Evolutionary conservation across 2,113 vertebrate species (phyloP).

Genomic region (Urocitellus parryii): DNA sequence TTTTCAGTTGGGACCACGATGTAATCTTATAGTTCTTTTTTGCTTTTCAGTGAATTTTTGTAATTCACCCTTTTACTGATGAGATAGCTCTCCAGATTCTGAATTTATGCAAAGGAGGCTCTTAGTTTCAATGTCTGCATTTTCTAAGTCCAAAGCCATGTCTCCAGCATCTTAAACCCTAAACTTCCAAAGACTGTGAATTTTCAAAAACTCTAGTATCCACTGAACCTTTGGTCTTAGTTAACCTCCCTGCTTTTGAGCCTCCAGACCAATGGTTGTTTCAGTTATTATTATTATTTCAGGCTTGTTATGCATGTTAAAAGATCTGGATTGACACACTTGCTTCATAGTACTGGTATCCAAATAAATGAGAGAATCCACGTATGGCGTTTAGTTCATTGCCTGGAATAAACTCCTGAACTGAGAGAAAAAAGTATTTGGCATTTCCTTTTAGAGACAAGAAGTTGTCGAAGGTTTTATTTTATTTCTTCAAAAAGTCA

Average conservation of each 20-base stretch:
- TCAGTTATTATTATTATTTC: background rate
- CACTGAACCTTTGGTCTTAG: background rate
- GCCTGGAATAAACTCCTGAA: slow-evolving; percentile 37
- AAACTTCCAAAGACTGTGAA: background rate
- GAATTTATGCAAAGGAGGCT: background rate
- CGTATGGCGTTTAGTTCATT: background rate
- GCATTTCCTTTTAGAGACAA: background rate
- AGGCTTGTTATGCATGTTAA: background rate
- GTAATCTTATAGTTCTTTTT: background rate
- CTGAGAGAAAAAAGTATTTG: slow-evolving; percentile 19
- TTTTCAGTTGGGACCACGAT: background rate
- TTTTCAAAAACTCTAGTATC: background rate
- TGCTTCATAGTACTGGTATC: background rate
- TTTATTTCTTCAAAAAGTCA: background rate
- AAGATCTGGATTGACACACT: background rate
- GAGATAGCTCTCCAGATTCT: background rate
- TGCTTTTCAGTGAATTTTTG: background rate
- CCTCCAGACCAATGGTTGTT: background rate
- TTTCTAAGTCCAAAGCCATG: background rate
- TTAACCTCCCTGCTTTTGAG: background rate
- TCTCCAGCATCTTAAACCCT: background rate
- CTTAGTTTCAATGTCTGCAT: background rate
- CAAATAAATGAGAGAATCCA: slow-evolving; percentile 36
- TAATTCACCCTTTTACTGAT: background rate
- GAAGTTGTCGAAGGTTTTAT: slow-evolving; percentile 31